These are phyloP conservation scores for Colistium nudipinnis DNA, from an alignment of 2,113 vertebrate genomes.

Conservation along the genomic window DNA sequence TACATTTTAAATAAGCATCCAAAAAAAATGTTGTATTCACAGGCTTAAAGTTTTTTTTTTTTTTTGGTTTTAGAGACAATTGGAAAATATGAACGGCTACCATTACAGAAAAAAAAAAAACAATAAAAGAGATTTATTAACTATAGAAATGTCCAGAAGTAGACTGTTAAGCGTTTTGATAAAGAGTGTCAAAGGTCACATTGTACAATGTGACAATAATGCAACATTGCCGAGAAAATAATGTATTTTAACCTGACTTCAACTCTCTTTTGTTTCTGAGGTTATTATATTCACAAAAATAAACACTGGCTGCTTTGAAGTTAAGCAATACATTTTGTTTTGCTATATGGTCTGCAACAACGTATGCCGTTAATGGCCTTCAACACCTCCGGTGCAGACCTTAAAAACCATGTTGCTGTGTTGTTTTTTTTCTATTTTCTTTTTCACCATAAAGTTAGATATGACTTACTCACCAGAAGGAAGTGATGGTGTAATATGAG, in stretches of 20 bases:
- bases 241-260: no score
- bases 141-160: neutral
- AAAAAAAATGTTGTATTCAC: no score
- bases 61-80: no score
- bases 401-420: neutral
- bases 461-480: slow-evolving; percentile 37
- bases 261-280: slow-evolving; percentile 5
- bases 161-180: neutral
- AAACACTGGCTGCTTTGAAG: slow-evolving; percentile 9
- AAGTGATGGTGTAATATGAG: slow-evolving; percentile 50
- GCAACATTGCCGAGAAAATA: neutral
- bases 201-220: neutral
- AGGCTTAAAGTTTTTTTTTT: no score
- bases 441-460: neutral
- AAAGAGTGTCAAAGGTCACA: neutral
- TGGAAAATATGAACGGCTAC: no score
- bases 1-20: no score
- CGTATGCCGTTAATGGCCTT: slow-evolving; percentile 13
- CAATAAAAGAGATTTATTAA: neutral
- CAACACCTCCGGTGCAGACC: slow-evolving; percentile 9
- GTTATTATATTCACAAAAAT: slow-evolving; percentile 14
- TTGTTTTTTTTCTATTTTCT: neutral
- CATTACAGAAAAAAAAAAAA: neutral
- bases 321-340: slow-evolving; percentile 16
- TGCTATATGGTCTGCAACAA: slow-evolving; percentile 7